Conservation (phyloP, 2,797 vertebrate genomes). For the Gorsachius magnificus region DNA sequence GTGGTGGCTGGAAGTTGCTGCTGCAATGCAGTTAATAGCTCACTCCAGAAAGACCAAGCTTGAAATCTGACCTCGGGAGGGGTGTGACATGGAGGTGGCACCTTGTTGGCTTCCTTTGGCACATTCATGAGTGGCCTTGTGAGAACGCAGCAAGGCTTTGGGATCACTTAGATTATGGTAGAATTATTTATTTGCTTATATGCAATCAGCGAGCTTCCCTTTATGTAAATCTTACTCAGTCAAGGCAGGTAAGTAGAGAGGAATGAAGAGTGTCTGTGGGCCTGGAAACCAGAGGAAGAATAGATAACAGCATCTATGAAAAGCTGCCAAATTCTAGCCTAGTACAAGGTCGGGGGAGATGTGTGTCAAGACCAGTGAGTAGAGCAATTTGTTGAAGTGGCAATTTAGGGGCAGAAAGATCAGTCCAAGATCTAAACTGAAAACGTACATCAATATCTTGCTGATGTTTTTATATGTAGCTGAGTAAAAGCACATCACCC, state of each 20-base stretch:
- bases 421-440: background rate
- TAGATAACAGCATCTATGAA: background rate
- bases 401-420: slow-evolving; percentile 30
- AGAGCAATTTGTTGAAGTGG: slow-evolving; percentile 26
- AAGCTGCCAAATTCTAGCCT: slow-evolving; percentile 19
- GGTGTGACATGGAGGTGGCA: background rate
- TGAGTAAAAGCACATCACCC: slow-evolving; percentile 13
- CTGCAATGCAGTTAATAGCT: background rate
- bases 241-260: background rate
- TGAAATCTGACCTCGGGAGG: background rate
- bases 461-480: background rate
- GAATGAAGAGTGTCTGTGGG: background rate
- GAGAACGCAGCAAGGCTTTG: background rate
- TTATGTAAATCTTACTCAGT: background rate
- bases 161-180: background rate
- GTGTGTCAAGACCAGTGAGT: background rate
- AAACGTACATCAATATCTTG: slow-evolving; percentile 15
- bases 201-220: background rate
- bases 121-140: background rate
- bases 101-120: background rate
- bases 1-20: background rate
- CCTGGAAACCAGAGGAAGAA: slow-evolving; percentile 23
- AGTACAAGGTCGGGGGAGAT: slow-evolving; percentile 2
- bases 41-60: background rate
- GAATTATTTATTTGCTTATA: background rate